These are phyloP conservation scores for Etheostoma cragini DNA, from an alignment of 2,113 vertebrate genomes.

Conservation along the genomic window DNA sequence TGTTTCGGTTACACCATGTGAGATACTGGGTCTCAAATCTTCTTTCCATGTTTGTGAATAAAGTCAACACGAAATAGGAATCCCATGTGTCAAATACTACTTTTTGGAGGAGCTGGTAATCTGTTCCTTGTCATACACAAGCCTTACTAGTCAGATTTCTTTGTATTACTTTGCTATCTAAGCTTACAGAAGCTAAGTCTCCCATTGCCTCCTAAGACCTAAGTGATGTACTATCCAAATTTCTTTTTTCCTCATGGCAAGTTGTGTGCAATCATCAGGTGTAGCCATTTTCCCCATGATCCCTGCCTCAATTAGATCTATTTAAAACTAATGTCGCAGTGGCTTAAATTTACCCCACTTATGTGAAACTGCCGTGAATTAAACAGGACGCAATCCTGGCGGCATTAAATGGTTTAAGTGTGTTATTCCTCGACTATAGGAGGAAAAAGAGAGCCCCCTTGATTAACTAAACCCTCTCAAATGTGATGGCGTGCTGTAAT, in stretches of 20 bases:
- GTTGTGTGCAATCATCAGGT: conserved; percentile 84
- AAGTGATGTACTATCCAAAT: conserved; percentile 76
- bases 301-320: conserved; percentile 85
- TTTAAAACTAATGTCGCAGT: conserved; percentile 84
- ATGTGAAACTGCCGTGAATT: conserved; percentile 81
- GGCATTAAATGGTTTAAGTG: conserved; percentile 86
- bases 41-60: conserved; percentile 72
- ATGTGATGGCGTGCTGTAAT: conserved; percentile 86
- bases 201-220: conserved; percentile 72
- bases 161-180: conserved; percentile 70
- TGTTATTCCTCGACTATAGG: conserved; percentile 86
- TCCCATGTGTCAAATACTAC: conserved; percentile 70
- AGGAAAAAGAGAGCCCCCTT: conserved; percentile 82
- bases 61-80: conserved; percentile 73
- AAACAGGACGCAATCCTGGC: conserved; percentile 81
- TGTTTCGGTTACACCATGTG: conserved; percentile 71
- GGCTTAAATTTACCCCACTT: conserved; percentile 86
- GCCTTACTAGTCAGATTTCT: conserved; percentile 74
- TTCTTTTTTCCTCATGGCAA: conserved; percentile 66
- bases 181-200: conserved; percentile 80
- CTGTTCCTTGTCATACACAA: conserved; percentile 75
- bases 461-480: conserved; percentile 88
- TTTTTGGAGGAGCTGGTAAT: conserved; percentile 74
- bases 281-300: conserved; percentile 79
- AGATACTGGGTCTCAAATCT: conserved; percentile 64